phyloP scores from a whole-genome alignment of 2,888 invertebrate species.

The Lasioglossum zephyrum region DNA sequence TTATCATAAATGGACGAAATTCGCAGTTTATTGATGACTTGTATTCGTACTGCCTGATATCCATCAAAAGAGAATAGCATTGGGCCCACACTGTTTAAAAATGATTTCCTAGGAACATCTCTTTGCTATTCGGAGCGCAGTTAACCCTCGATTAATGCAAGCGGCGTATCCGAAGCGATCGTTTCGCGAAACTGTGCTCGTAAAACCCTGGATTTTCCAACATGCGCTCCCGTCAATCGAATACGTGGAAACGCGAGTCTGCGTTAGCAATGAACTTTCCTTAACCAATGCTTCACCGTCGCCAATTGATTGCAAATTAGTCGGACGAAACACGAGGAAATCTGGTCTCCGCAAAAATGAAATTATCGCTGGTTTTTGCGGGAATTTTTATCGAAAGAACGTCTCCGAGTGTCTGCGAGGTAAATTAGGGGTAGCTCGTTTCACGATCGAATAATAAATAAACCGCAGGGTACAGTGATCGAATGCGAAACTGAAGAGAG shows the following conservation, averaged over 20 bases:
- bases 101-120: constrained; percentile 24
- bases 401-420: not conserved
- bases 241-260: not conserved
- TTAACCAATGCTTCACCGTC: not conserved
- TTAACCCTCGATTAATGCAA: constrained; percentile 28
- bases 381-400: not conserved
- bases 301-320: constrained; percentile 27
- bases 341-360: not conserved
- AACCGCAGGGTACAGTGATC: not conserved
- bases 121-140: constrained; percentile 22
- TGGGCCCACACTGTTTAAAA: not conserved
- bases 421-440: not conserved
- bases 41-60: no score
- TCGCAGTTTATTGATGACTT: no score
- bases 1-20: not conserved
- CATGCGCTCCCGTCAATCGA: not conserved
- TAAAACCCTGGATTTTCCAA: constrained; percentile 36
- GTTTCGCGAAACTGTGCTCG: constrained; percentile 43
- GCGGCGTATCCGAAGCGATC: constrained; percentile 19
- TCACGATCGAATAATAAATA: not conserved
- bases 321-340: not conserved
- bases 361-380: not conserved
- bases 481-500: constrained; percentile 24
- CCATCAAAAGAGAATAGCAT: not conserved
- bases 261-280: constrained; percentile 6